Base-by-base conservation (phyloP, 2,113 vertebrate species). In the Podilymbus podiceps region DNA sequence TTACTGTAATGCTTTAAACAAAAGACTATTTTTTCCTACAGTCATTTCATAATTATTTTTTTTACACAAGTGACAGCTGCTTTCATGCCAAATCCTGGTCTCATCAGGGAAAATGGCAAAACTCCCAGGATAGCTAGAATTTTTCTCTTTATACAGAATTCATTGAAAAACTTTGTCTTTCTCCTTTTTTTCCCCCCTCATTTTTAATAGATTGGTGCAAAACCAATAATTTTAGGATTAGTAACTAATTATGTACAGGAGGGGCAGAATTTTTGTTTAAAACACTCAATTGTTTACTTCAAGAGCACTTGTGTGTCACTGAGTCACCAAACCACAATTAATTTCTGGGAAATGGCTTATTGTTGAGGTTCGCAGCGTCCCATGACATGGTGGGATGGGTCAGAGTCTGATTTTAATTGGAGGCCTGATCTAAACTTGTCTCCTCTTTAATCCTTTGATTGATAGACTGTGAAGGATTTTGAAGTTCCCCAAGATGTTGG, bases 281-380 rank as follows among this genome's bases (percentile, higher is more conserved):
- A 91, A 68, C 35, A n/a, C 58, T 64, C 63, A 71, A 28, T 85
- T 76, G 72, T 97, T 97, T 97, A 93, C 95, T 92, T 95, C 81
- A 95, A 94, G 75, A 84, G 38, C 49, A 52, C 88, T 58, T 83
- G 62, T 74, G 23, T 97, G 88, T 96, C 89, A 33, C 52, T 97
- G 96, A 97, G 91, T 97, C 97, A 97, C 72, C 91, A 92, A 95
- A 92, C 97, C 94, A 91, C 93, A 89, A n/a, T 92, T 78, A 89
- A 75, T 69, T 95, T 90, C 94, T 66, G 96, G 91, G 93, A 97
- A 97, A 94, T 73, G 55, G n/a, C 79, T 85, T 95, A 82, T 92
- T 92, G 89, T 78, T 47, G 84, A 95, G 87, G 81, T 95, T 95
- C 74, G 73, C 11, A 11, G 82, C 58, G 31, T 95, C 88, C 67